phyloP scores from a whole-genome alignment of 2,797 vertebrate genomes.

The Gymnocypris eckloni region DNA sequence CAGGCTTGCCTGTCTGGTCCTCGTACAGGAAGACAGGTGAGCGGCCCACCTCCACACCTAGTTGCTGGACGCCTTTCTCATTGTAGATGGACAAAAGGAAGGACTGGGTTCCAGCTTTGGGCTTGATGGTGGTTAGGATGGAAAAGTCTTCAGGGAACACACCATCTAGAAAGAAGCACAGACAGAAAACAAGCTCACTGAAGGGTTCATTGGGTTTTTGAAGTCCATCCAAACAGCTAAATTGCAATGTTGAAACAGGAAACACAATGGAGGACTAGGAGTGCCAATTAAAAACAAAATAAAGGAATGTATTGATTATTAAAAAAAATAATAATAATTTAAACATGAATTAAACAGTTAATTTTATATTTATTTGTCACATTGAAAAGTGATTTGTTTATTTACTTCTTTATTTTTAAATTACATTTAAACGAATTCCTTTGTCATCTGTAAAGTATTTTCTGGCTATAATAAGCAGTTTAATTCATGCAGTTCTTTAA shows the following conservation, averaged over 20 bases:
- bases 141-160: conserved; percentile 97
- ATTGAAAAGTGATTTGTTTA: background rate
- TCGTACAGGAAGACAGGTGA: conserved; percentile 95
- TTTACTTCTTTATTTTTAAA: background rate
- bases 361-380: background rate
- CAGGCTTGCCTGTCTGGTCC: conserved; percentile 92
- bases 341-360: background rate
- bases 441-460: conserved; percentile 1
- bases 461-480: background rate
- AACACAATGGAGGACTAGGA: background rate
- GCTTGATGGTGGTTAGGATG: conserved; percentile 92
- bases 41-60: conserved; percentile 93
- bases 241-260: background rate
- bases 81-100: conserved; percentile 96
- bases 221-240: background rate
- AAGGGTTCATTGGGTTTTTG: background rate
- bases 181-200: background rate
- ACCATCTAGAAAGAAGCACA: conserved; percentile 75
- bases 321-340: background rate
- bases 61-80: conserved; percentile 90
- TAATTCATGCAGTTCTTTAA: background rate
- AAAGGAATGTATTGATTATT: background rate
- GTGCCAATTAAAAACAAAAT: background rate
- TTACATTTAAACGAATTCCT: background rate
- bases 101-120: conserved; percentile 92